Evolutionary conservation across 2,797 vertebrate species (phyloP).

Genomic region (Rhinichthys osculus): DNA sequence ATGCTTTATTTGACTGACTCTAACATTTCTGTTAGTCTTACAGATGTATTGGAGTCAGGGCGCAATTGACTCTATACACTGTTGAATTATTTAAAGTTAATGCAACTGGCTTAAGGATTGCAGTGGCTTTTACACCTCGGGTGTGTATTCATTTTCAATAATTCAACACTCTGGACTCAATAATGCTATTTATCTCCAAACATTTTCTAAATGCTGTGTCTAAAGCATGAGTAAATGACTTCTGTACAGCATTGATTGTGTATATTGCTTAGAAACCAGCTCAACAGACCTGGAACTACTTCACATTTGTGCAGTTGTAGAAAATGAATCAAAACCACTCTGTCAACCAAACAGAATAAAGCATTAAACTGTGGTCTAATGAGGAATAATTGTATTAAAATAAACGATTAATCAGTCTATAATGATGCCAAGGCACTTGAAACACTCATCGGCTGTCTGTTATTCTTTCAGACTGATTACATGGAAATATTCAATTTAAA

Average conservation of each 20-base stretch:
- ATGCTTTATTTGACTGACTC: neutral
- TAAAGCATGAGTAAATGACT: neutral
- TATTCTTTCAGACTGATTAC: neutral
- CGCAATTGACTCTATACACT: neutral
- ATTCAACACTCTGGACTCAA: neutral
- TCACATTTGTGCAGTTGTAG: neutral
- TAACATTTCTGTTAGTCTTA: too few relatives aligned
- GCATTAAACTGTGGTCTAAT: neutral
- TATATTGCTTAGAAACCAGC: neutral
- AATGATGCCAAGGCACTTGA: neutral
- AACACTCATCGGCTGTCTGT: neutral
- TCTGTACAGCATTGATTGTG: neutral
- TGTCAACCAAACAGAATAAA: neutral
- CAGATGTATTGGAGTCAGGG: neutral
- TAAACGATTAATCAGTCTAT: neutral
- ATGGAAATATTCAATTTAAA: constrained; percentile 4
- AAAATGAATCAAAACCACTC: neutral
- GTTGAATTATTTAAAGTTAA: neutral
- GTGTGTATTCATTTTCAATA: neutral
- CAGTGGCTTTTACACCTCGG: neutral
- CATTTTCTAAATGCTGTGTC: neutral
- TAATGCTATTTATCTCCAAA: neutral
- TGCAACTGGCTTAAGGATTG: neutral
- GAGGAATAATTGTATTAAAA: constrained; percentile 11
- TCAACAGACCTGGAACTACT: neutral